Evolutionary conservation across 2,888 invertebrate genomes (phyloP).

Genomic region (Acholoe squamosa): DNA sequence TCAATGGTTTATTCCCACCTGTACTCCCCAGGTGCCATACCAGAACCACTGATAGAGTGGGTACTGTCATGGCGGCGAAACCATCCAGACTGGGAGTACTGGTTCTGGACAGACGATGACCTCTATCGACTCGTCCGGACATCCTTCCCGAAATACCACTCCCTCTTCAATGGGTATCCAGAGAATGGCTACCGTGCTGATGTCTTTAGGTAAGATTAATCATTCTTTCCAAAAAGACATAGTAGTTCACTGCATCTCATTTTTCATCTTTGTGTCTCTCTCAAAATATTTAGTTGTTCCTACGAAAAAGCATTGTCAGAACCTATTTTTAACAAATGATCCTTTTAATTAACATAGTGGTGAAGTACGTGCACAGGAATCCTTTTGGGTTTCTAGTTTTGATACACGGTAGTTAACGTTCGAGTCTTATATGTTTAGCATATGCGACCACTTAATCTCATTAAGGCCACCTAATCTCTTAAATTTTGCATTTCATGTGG

Average conservation of each 20-base stretch:
- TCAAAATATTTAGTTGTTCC: no score
- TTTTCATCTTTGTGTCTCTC: no score
- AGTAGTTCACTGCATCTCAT: not conserved
- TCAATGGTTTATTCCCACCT: not conserved
- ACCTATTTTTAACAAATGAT: not conserved
- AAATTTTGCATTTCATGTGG: no score
- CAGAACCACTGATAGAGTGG: conserved; percentile 71
- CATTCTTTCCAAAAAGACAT: not conserved
- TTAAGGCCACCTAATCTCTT: no score
- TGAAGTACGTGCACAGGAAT: not conserved
- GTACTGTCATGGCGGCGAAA: conserved; percentile 77
- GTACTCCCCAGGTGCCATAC: not conserved
- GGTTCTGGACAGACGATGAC: conserved; percentile 82
- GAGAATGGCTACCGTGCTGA: conserved; percentile 79
- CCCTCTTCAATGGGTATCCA: conserved; percentile 76
- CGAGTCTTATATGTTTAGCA: not conserved
- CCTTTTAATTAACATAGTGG: not conserved
- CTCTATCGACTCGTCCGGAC: conserved; percentile 76
- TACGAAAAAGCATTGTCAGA: no score
- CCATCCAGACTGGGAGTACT: conserved; percentile 81
- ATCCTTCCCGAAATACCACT: conserved; percentile 74
- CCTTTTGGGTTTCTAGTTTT: not conserved
- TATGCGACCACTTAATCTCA: no score
- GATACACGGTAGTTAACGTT: not conserved
- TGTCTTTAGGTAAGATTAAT: conserved; percentile 75